These are phyloP conservation scores for Copsychus sechellarum DNA, from an alignment of 2,113 vertebrate genomes.

Conservation along the genomic window DNA sequence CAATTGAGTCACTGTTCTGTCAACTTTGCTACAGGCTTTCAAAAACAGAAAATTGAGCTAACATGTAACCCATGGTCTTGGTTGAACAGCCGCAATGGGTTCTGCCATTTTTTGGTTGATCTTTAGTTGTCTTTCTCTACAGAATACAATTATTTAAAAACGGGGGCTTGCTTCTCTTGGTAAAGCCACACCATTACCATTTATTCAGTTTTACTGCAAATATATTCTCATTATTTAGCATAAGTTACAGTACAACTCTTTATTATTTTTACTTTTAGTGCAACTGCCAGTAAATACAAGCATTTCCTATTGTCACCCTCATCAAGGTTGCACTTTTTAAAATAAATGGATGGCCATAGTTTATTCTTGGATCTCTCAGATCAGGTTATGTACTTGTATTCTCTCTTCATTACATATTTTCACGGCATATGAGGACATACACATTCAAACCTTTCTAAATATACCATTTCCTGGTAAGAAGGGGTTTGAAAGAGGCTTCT, in stretches of 20 bases:
- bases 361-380: neutral
- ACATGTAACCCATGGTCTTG: neutral
- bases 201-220: neutral
- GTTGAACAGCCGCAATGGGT: neutral
- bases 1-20: slow-evolving; percentile 24
- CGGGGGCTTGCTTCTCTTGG: neutral
- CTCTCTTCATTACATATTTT: neutral
- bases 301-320: neutral
- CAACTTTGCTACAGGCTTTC: neutral
- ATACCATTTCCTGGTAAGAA: neutral
- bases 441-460: neutral
- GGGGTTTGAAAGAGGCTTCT: neutral
- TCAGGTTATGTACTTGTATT: neutral
- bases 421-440: neutral
- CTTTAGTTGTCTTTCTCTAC: neutral
- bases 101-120: neutral
- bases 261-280: neutral
- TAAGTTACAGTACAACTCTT: neutral
- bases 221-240: neutral
- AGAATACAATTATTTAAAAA: neutral
- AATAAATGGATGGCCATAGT: neutral
- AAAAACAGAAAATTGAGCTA: neutral
- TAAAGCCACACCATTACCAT: neutral
- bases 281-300: neutral
- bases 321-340: neutral